Percentiles rank a stretch among this genome's conserved stretches.
These are phyloP conservation scores for Hylomyscus alleni DNA, from an alignment of 2,797 vertebrate genomes.

Conservation along the genomic window DNA sequence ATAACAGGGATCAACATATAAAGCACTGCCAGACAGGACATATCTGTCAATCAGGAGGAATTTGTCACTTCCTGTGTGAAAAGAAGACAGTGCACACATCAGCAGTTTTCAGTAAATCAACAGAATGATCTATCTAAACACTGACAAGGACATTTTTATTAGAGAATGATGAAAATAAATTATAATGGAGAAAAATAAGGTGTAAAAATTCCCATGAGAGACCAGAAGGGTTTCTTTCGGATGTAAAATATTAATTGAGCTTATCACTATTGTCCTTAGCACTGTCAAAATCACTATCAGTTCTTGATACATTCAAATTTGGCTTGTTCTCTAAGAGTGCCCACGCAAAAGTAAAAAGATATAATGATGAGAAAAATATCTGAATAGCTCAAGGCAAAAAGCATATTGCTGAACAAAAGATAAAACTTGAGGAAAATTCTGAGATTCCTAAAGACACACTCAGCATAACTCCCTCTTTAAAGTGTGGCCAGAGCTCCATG, in stretches of 20 bases:
- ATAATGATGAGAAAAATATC: constrained; percentile 7
- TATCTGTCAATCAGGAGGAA: background rate
- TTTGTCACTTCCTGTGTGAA: background rate
- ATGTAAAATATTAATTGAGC: constrained; percentile 45
- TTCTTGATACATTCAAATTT: constrained; percentile 3
- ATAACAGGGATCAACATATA: background rate
- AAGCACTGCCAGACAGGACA: background rate
- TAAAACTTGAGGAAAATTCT: background rate
- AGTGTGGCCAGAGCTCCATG: background rate
- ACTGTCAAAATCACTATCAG: background rate
- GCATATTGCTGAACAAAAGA: constrained; percentile 5
- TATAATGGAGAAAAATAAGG: background rate
- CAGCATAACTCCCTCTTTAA: background rate
- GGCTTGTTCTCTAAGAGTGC: background rate
- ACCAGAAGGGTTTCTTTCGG: constrained; percentile 20
- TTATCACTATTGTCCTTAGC: background rate
- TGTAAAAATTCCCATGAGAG: constrained; percentile 47
- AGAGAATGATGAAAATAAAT: constrained; percentile 59
- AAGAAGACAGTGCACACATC: background rate
- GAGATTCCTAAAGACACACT: background rate
- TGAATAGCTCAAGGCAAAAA: background rate
- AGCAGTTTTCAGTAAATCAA: constrained; percentile 45
- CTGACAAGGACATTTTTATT: constrained; percentile 41
- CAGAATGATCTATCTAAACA: background rate
- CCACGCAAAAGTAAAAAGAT: constrained; percentile 26